A percentile compares a stretch with the other conserved stretches of the same genome.
Evolutionary conservation across 2,888 invertebrate genomes (phyloP).

Genomic region (Disparrhopalites patrizii): DNA sequence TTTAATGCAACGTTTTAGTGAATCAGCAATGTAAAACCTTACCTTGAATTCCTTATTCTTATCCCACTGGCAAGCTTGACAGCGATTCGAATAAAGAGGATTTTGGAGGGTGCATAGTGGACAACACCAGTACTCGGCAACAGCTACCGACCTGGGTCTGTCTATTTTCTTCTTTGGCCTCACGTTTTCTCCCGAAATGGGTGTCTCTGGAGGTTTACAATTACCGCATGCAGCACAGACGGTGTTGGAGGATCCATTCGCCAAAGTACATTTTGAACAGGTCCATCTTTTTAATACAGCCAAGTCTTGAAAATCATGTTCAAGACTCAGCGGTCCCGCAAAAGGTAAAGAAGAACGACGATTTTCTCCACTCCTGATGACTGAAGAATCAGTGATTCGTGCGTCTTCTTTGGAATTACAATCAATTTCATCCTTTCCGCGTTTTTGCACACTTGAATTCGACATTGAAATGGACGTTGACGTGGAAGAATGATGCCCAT

Average conservation of each 20-base stretch:
- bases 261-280: conserved; percentile 80
- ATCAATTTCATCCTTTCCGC: conserved; percentile 27
- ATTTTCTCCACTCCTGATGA: conserved; percentile 20
- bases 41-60: conserved; percentile 44
- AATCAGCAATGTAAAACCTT: no score
- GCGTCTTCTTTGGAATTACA: conserved; percentile 39
- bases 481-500: neutral
- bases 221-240: conserved; percentile 84
- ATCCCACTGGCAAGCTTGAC: conserved; percentile 48
- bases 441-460: neutral
- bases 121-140: conserved; percentile 46
- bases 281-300: conserved; percentile 61
- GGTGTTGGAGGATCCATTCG: conserved; percentile 67
- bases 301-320: conserved; percentile 37
- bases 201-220: conserved; percentile 59
- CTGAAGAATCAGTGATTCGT: conserved; percentile 10
- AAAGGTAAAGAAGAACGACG: conserved; percentile 45
- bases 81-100: conserved; percentile 41
- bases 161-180: conserved; percentile 38
- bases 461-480: neutral
- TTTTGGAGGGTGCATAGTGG: conserved; percentile 47
- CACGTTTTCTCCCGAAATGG: conserved; percentile 43
- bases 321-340: conserved; percentile 35
- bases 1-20: neutral
- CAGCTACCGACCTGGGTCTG: conserved; percentile 33